Evolutionary conservation across 2,888 invertebrate genomes (phyloP).

Genomic region (Sylvicola cinctus): DNA sequence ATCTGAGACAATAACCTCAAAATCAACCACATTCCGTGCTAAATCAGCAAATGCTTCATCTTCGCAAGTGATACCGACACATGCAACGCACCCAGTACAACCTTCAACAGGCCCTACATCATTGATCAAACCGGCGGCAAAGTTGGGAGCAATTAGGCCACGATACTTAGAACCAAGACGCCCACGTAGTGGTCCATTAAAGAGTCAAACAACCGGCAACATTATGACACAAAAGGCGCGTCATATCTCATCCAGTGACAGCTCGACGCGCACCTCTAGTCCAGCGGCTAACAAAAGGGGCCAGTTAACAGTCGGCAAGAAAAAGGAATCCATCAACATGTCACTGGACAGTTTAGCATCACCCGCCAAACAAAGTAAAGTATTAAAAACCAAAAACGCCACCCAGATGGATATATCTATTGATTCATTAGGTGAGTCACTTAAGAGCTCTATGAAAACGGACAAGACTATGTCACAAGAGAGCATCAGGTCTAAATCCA

Average conservation of each 20-base stretch:
- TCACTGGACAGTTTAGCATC: constrained; percentile 22
- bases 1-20: constrained; percentile 4
- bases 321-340: constrained; percentile 17
- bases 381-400: constrained; percentile 10
- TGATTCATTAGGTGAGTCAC: constrained; percentile 23
- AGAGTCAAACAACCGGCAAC: constrained; percentile 19
- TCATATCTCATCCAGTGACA: constrained; percentile 24
- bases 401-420: constrained; percentile 13
- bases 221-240: constrained; percentile 16
- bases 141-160: constrained; percentile 27
- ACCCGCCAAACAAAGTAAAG: constrained; percentile 14
- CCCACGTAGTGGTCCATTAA: constrained; percentile 11
- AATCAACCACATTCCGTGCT: not conserved
- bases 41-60: constrained; percentile 1
- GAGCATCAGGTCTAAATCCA: constrained; percentile 13
- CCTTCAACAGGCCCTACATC: not conserved
- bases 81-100: not conserved
- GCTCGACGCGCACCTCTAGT: constrained; percentile 22
- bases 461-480: constrained; percentile 25
- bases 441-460: constrained; percentile 13
- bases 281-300: constrained; percentile 14
- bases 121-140: constrained; percentile 5
- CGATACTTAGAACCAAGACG: constrained; percentile 39
- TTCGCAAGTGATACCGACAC: not conserved
- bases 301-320: constrained; percentile 6